Evolutionary conservation across 1,140 invertebrate genomes (phyloP).

Genomic region (Trachymyrmex cornetzi): DNA sequence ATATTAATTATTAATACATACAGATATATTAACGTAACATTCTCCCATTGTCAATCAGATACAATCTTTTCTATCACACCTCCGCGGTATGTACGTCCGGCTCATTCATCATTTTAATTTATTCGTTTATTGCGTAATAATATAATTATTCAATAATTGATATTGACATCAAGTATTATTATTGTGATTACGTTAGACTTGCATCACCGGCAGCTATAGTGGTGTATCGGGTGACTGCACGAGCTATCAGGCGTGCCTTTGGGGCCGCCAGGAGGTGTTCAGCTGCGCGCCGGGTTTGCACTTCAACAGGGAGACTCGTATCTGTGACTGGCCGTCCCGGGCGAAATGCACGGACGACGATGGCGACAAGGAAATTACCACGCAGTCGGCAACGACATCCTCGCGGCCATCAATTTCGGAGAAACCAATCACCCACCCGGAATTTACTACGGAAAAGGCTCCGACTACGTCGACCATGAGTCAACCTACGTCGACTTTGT

Average conservation of each 20-base stretch:
- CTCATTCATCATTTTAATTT: slow-evolving; percentile 20
- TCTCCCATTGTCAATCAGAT: too few relatives aligned
- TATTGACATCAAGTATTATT: slow-evolving; percentile 5
- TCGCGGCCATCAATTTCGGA: neutral
- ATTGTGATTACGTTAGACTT: slow-evolving; percentile 82
- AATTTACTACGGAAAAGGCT: neutral
- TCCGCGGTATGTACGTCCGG: neutral
- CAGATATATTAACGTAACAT: neutral
- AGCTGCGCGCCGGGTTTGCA: slow-evolving; percentile 92
- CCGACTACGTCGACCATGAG: slow-evolving; percentile 67
- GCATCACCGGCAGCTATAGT: slow-evolving; percentile 89
- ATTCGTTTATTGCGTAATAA: slow-evolving; percentile 12
- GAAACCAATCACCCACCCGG: neutral
- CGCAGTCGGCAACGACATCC: neutral
- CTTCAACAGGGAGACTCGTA: slow-evolving; percentile 90
- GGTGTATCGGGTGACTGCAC: slow-evolving; percentile 90
- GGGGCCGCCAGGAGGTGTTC: slow-evolving; percentile 91
- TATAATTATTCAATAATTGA: slow-evolving; percentile 36
- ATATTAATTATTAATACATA: neutral
- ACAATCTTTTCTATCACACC: too few relatives aligned
- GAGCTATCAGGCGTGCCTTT: slow-evolving; percentile 92
- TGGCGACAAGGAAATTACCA: neutral
- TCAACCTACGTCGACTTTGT: slow-evolving; percentile 69
- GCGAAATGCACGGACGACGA: slow-evolving; percentile 88
- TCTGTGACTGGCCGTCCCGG: slow-evolving; percentile 93